These are phyloP conservation scores for Myotis myotis DNA, from an alignment of 2,797 vertebrate species.

Conservation along the genomic window DNA sequence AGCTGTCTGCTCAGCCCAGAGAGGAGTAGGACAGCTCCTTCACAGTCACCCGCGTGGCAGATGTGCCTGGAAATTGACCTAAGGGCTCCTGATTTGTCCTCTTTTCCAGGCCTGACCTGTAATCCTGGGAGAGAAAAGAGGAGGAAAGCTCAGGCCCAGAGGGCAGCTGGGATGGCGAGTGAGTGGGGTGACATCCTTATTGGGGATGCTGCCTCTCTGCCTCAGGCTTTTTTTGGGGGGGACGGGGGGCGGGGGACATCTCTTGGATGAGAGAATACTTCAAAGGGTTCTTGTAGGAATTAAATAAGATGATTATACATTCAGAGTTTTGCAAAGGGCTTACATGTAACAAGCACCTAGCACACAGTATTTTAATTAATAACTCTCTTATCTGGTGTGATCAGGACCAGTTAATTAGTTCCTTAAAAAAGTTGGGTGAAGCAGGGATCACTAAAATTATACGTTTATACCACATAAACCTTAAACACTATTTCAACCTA, in stretches of 20 bases:
- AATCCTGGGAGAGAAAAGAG: neutral
- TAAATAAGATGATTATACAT: neutral
- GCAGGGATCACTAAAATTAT: neutral
- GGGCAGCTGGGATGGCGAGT: neutral
- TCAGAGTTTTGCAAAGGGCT: neutral
- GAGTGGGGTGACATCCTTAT: neutral
- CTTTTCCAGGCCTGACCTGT: neutral
- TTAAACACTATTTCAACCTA: neutral
- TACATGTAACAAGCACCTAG: neutral
- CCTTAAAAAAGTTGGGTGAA: neutral
- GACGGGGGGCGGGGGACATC: neutral
- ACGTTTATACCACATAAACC: neutral
- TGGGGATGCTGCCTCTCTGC: neutral
- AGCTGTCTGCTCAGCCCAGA: neutral
- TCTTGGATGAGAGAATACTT: neutral
- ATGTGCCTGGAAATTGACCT: neutral
- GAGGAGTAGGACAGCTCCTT: neutral
- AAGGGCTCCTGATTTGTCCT: neutral
- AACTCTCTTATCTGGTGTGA: neutral
- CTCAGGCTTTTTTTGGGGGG: neutral
- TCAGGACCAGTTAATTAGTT: neutral
- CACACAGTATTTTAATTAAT: neutral
- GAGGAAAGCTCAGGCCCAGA: neutral
- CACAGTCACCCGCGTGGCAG: accelerated
- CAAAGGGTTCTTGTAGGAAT: neutral